phyloP scores from a whole-genome alignment of 1,140 invertebrate genomes.

The Archivesica marissinica region DNA sequence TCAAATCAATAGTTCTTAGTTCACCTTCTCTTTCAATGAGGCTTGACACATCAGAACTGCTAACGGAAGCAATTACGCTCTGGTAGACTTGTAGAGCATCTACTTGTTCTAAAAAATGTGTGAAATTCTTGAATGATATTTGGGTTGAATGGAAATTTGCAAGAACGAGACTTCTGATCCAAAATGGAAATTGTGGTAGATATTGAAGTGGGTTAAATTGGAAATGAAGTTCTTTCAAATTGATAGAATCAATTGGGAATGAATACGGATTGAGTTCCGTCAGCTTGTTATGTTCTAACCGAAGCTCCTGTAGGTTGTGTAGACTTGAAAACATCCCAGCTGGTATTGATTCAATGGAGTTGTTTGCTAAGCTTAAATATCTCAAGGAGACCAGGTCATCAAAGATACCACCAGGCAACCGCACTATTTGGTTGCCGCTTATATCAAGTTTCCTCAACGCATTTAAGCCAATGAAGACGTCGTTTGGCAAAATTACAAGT shows the following conservation, averaged over 20 bases:
- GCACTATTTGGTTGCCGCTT: conserved; percentile 57
- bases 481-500: neutral
- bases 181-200: conserved; percentile 68
- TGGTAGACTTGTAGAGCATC: conserved; percentile 32
- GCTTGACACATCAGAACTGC: conserved; percentile 41
- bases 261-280: conserved; percentile 26
- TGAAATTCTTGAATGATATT: conserved; percentile 67
- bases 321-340: conserved; percentile 60
- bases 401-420: conserved; percentile 59
- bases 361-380: conserved; percentile 60
- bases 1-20: conserved; percentile 64
- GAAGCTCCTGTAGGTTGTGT: conserved; percentile 53
- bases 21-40: conserved; percentile 22
- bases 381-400: neutral
- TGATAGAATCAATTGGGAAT: conserved; percentile 56
- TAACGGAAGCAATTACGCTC: conserved; percentile 59
- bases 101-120: conserved; percentile 41
- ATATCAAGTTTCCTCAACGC: conserved; percentile 57
- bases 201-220: conserved; percentile 66
- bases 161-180: conserved; percentile 63
- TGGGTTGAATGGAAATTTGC: conserved; percentile 61
- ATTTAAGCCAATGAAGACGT: neutral
- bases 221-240: conserved; percentile 58
- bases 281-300: conserved; percentile 66
- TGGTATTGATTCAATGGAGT: conserved; percentile 54